phyloP scores from a whole-genome alignment of 2,113 vertebrate genomes.

The Callaeas wilsoni region DNA sequence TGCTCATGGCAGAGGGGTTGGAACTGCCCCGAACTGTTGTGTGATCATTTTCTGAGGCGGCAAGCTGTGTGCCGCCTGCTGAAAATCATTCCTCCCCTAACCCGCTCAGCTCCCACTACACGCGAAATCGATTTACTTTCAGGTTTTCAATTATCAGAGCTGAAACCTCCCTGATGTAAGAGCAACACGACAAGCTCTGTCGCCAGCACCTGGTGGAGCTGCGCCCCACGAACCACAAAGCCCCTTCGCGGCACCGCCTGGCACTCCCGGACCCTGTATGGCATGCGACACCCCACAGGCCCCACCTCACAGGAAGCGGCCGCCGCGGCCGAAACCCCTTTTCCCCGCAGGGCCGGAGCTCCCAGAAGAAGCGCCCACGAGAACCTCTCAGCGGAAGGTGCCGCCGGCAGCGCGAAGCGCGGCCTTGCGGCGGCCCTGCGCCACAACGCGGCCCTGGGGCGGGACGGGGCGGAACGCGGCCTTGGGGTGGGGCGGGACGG shows the following conservation, averaged over 20 bases:
- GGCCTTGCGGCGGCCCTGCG: no score
- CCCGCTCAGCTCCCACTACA: background rate
- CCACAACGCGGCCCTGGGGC: no score
- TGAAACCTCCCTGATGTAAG: background rate
- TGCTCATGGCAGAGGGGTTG: background rate
- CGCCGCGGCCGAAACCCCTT: accelerated
- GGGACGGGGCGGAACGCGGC: no score
- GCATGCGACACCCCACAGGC: background rate
- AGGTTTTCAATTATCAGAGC: background rate
- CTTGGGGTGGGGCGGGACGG: no score
- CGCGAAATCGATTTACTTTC: background rate
- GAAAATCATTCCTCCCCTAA: background rate
- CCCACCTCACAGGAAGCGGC: accelerated
- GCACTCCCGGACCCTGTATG: accelerated
- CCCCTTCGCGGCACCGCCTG: accelerated
- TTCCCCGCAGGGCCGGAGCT: accelerated
- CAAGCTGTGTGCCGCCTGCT: accelerated
- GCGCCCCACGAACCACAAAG: no score
- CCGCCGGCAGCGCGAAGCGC: accelerated
- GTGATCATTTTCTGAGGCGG: background rate
- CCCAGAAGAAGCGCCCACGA: accelerated
- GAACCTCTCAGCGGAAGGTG: accelerated
- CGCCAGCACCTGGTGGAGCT: accelerated
- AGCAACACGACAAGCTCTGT: background rate
- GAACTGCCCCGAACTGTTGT: background rate